These are phyloP conservation scores for Ivindomyrus marchei DNA, from an alignment of 2,113 vertebrate species.

Conservation along the genomic window DNA sequence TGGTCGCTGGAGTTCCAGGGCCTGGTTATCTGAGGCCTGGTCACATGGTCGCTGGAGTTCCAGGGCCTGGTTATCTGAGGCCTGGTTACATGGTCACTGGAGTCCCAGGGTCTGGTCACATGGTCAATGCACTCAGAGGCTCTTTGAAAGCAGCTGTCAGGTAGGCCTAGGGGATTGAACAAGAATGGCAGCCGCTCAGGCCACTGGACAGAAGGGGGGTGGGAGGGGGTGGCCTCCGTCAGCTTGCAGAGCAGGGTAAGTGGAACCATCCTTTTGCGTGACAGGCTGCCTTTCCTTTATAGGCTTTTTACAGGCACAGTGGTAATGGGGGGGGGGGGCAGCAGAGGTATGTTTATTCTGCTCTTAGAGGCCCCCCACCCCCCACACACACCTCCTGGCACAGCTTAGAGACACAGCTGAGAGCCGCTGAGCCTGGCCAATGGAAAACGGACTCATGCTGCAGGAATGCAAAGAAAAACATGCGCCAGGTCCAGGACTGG, in stretches of 20 bases:
- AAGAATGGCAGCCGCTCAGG: not conserved
- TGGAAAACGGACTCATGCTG: conserved; percentile 15
- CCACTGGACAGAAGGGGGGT: not conserved
- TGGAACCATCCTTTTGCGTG: not conserved
- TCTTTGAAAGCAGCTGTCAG: not conserved
- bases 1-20: not conserved
- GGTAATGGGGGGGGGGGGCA: not conserved
- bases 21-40: not conserved
- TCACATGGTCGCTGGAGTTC: not conserved
- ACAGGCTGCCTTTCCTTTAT: not conserved
- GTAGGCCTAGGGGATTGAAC: not conserved
- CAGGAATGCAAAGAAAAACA: conserved; percentile 23
- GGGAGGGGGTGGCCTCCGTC: not conserved
- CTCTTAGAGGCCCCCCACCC: not conserved
- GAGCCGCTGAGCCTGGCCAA: not conserved
- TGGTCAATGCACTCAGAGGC: not conserved
- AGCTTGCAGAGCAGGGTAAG: not conserved
- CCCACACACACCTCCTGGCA: not conserved
- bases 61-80: not conserved
- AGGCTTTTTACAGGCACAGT: not conserved
- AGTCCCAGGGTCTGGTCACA: not conserved
- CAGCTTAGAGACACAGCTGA: conserved; percentile 20
- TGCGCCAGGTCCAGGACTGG: not conserved
- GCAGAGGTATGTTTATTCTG: not conserved
- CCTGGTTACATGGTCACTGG: not conserved